A percentile compares a stretch with the other conserved stretches of the same genome.
These are phyloP conservation scores for Acanthopagrus latus DNA, from an alignment of 2,797 vertebrate genomes.

Conservation along the genomic window DNA sequence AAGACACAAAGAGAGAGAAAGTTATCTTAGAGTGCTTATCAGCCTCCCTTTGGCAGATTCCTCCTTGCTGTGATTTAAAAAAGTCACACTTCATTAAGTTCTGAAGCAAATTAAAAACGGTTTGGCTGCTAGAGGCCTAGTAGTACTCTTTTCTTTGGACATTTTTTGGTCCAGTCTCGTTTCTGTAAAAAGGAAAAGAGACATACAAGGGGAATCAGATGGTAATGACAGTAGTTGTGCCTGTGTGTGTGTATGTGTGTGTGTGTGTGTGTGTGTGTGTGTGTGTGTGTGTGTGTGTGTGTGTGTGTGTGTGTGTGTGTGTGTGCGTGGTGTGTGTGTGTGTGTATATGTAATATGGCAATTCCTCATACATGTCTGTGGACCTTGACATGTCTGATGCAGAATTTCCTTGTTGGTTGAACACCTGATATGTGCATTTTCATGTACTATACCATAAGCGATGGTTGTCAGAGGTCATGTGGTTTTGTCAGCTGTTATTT, in stretches of 20 bases:
- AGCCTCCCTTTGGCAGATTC: conserved; percentile 10
- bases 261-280: background rate
- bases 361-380: background rate
- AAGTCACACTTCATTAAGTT: conserved; percentile 14
- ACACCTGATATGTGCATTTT: background rate
- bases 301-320: background rate
- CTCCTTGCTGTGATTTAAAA: background rate
- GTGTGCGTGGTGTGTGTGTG: background rate
- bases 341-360: background rate
- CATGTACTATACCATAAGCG: background rate
- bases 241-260: no score
- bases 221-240: background rate
- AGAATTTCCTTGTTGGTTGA: background rate
- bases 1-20: conserved; percentile 1
- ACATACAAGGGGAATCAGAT: background rate
- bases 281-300: background rate
- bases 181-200: conserved; percentile 16
- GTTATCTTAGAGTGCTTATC: conserved; percentile 12
- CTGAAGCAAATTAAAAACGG: conserved; percentile 15
- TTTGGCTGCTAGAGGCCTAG: conserved; percentile 3
- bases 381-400: background rate
- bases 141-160: background rate
- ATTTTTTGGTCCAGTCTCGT: conserved; percentile 13
- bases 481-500: background rate
- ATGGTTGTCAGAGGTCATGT: background rate